Base-by-base conservation (phyloP, 2,113 vertebrate species). In the Nymphicus hollandicus region DNA sequence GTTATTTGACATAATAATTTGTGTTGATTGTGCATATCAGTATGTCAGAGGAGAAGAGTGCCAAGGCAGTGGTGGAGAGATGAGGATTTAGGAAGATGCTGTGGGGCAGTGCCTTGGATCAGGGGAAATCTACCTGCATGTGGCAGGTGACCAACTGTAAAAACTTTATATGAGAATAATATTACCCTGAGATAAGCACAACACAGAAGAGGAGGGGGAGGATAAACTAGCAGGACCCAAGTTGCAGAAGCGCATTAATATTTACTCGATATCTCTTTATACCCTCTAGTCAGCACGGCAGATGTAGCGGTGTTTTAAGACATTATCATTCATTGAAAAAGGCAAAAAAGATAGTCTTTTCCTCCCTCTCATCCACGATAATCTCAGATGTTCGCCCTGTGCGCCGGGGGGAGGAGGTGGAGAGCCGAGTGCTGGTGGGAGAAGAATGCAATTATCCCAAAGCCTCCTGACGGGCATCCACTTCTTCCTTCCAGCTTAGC, bases 361-460 rank as follows among this genome's bases (percentile, higher is more conserved):
- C 70, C 55, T 78, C 33, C 83, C 96, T 97, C 93, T 91, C 74
- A 50, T 69, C 73, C 70, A 68, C 1, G 1, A 47, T 87, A 76
- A 64, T 91, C 78, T 95, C 79, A 93, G 92, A 85, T 66, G 76
- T 82, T 96, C 5, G 0, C 91, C 2, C 0, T 76, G 80, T 29
- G 6, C 1, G 3, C 72, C 0, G 25, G 44, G 35, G 93, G 86
- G 94, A 95, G 84, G 95, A 93, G 91, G 88, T 65, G 71, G 71
- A 94, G 96, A 97, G 72, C 73, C 15, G 39, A 88, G 83, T 68
- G 66, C 97, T 96, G 93, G 55, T 97, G 95, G 97, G 94, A 97
- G 95, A 97, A 95, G 95, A 97, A 97, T 96, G 97, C 97, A 98
- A 98, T 98, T 98, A 98, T 98, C 96, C 96, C 87, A 96, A 89